A percentile compares a stretch with the other conserved stretches of the same genome.
Conservation (phyloP, 2,888 invertebrate species). For the Archaeoteleia sp. region DNA sequence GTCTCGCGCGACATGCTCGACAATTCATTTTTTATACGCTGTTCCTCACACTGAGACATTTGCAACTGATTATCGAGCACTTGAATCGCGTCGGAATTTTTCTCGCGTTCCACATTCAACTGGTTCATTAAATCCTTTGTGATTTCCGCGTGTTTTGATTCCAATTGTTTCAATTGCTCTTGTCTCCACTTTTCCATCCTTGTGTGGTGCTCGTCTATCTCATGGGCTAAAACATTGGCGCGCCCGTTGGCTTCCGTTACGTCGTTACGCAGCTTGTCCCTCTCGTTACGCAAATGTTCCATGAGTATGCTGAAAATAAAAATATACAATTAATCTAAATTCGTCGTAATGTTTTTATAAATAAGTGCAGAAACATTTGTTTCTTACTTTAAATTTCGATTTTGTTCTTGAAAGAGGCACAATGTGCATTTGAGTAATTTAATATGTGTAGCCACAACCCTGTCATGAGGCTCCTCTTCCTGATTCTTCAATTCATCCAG, state of each 20-base stretch:
- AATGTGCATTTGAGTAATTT: constrained; percentile 80
- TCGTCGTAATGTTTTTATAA: constrained; percentile 22
- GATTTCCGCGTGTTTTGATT: constrained; percentile 86
- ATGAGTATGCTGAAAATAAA: constrained; percentile 73
- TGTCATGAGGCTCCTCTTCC: constrained; percentile 71
- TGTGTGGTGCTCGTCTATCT: constrained; percentile 92
- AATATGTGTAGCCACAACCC: constrained; percentile 72
- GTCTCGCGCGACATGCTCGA: constrained; percentile 80
- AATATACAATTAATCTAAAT: constrained; percentile 2
- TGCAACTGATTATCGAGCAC: constrained; percentile 81
- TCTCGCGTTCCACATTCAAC: constrained; percentile 84
- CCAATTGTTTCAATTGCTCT: constrained; percentile 80
- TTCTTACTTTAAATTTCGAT: constrained; percentile 78
- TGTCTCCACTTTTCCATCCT: constrained; percentile 86
- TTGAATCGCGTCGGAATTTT: constrained; percentile 78
- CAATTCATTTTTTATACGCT: constrained; percentile 80
- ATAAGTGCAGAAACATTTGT: constrained; percentile 21
- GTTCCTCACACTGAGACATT: constrained; percentile 82
- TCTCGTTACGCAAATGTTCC: constrained; percentile 84
- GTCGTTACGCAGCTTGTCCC: constrained; percentile 87
- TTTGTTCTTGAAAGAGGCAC: constrained; percentile 81
- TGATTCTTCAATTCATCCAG: constrained; percentile 80
- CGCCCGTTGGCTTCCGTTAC: constrained; percentile 88
- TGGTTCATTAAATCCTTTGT: constrained; percentile 83
- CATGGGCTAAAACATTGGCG: constrained; percentile 88